Evolutionary conservation across 1,140 invertebrate genomes (phyloP), one percentile per base, ranked within the genome.

Genomic region (Apis dorsata): DNA sequence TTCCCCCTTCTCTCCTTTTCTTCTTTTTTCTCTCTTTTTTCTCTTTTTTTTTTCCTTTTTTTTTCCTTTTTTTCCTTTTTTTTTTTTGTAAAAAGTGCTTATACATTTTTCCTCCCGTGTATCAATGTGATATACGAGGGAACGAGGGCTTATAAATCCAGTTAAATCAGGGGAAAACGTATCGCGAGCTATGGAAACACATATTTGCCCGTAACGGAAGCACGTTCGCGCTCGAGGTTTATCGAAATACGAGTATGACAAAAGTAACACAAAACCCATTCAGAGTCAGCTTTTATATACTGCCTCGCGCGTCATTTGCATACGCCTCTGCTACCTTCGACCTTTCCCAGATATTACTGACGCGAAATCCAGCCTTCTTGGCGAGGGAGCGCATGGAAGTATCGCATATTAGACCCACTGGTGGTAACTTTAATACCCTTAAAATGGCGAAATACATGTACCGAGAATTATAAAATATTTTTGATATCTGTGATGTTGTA

Each of bases 261-360:
- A 66, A 82, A 69, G 80, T 82, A 82, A 82, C 80, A 60, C 44
- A 77, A 68, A 69, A 77, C 80, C 71, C 55, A 82, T 82, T 77
- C 73, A 70, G 28, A 63, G 19, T 24, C 65, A 11, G 62, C 73
- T 68, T 82, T 82, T 70, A 77, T 82, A 49, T 53, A 53, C 17
- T 44, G 57, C 34, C 12, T 60, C 65, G n/a, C 74, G 28, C 74
- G 74, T 77, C 80, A 77, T 82, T 82, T 82, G 80, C 80, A 82
- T 82, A 74, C 63, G 73, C 11, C 28, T 66, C 10, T 24, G 51
- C 51, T 59, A 65, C 28, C 72, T 49, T 59, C 79, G 73, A 66
- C 51, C 71, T 75, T 76, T 59, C 2, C 34, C 60, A 24, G 62
- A 66, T 80, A 65, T 62, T 51, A 68, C n/a, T 10, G 21, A 28